phyloP scores from a whole-genome alignment of 2,113 vertebrate genomes.

The Pteropus alecto region DNA sequence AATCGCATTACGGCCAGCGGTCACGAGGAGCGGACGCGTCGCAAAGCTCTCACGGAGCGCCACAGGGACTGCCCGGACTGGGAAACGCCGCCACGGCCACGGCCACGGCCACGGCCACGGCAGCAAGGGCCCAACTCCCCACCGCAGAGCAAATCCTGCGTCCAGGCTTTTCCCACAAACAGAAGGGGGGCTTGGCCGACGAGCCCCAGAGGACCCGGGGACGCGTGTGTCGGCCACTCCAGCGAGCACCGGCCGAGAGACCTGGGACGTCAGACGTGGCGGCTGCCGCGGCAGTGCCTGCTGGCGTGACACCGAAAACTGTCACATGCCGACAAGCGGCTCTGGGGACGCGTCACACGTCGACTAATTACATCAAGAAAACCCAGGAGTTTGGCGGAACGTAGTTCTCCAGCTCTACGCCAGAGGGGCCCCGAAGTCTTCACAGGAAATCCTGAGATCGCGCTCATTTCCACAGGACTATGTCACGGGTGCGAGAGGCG shows the following conservation, averaged over 20 bases:
- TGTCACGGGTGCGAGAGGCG: no score
- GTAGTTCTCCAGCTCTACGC: neutral
- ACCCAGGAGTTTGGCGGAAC: rapidly evolving
- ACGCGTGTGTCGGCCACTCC: rapidly evolving
- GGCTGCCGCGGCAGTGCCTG: rapidly evolving
- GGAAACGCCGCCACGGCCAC: rapidly evolving
- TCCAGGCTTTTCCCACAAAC: rapidly evolving
- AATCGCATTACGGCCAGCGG: no score
- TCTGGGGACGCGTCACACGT: rapidly evolving
- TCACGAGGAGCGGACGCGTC: no score
- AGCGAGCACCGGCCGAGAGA: rapidly evolving
- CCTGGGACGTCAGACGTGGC: rapidly evolving
- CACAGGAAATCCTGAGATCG: no score
- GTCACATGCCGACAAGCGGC: rapidly evolving
- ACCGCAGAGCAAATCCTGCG: rapidly evolving
- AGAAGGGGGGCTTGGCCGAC: rapidly evolving
- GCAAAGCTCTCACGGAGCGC: no score
- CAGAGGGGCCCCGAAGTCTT: no score
- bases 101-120: rapidly evolving
- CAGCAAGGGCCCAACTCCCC: neutral
- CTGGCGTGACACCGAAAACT: rapidly evolving
- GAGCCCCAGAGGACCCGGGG: no score
- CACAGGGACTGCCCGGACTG: no score
- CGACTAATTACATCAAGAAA: rapidly evolving
- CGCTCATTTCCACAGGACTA: neutral